Conservation (phyloP, 64 coral and sea anemone species). For the Actinia tenebrosa region DNA sequence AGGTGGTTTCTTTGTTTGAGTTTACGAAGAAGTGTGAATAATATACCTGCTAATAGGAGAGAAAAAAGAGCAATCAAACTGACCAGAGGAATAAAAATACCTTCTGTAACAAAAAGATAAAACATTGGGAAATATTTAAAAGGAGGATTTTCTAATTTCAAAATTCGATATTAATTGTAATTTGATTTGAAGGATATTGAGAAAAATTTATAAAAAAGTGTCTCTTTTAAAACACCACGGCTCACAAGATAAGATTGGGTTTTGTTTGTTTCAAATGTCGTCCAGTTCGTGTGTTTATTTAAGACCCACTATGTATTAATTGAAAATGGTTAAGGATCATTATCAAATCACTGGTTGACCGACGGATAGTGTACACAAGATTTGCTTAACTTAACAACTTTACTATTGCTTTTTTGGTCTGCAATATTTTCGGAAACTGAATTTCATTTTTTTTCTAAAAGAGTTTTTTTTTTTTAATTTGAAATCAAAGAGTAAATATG, state of each 20-base stretch:
- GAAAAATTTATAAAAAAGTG: neutral
- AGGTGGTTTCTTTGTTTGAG: neutral
- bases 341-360: neutral
- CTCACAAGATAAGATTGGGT: neutral
- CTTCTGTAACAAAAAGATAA: neutral
- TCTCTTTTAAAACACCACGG: neutral
- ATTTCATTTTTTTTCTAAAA: too few relatives aligned
- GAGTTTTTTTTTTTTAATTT: too few relatives aligned
- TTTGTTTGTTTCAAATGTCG: constrained; percentile 2
- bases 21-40: neutral
- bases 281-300: neutral
- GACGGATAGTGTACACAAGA: neutral
- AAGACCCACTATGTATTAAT: constrained; percentile 1
- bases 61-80: neutral
- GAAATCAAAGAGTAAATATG: too few relatives aligned
- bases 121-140: too few relatives aligned
- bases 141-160: too few relatives aligned
- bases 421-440: too few relatives aligned
- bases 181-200: neutral
- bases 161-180: too few relatives aligned
- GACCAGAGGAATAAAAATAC: too few relatives aligned
- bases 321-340: constrained; percentile 1
- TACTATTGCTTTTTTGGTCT: neutral
- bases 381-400: neutral
- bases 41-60: neutral